Conservation (phyloP, 2,797 vertebrate genomes). For the Myotis planiceps region DNA sequence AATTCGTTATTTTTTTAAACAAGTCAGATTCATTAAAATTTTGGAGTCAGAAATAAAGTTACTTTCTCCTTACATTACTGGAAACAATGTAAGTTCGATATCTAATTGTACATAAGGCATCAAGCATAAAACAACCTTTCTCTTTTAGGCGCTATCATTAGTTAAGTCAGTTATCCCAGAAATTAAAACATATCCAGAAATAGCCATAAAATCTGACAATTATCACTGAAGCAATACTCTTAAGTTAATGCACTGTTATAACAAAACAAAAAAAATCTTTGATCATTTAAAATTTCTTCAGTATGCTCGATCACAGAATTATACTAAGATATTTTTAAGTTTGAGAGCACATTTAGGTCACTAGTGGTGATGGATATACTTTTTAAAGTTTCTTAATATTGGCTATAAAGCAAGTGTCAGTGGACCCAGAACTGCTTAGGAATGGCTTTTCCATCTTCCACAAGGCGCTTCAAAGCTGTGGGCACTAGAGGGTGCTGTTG, state of each 20-base stretch:
- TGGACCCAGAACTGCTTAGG: background rate
- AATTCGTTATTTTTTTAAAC: background rate
- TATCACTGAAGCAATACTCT: conserved; percentile 19
- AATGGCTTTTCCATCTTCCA: background rate
- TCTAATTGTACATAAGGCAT: conserved; percentile 16
- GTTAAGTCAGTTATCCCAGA: conserved; percentile 20
- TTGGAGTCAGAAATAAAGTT: background rate
- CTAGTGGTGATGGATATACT: conserved; percentile 55
- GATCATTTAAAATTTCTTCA: conserved; percentile 61
- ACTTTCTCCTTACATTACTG: conserved; percentile 5
- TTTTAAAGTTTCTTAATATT: conserved; percentile 58
- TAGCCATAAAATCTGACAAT: conserved; percentile 63
- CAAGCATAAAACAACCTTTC: conserved; percentile 38
- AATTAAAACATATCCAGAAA: conserved; percentile 26
- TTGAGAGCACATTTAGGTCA: conserved; percentile 43
- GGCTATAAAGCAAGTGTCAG: background rate
- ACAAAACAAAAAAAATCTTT: conserved; percentile 59
- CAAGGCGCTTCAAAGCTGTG: background rate
- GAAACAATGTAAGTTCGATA: conserved; percentile 44
- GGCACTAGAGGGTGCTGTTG: conserved; percentile 89
- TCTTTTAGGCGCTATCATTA: conserved; percentile 27
- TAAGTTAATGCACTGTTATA: conserved; percentile 66
- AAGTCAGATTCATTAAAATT: background rate
- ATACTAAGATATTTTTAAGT: conserved; percentile 35
- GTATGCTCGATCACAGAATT: conserved; percentile 47